phyloP scores from a whole-genome alignment of 2,888 invertebrate species.

The Scaptomyza flava region DNA sequence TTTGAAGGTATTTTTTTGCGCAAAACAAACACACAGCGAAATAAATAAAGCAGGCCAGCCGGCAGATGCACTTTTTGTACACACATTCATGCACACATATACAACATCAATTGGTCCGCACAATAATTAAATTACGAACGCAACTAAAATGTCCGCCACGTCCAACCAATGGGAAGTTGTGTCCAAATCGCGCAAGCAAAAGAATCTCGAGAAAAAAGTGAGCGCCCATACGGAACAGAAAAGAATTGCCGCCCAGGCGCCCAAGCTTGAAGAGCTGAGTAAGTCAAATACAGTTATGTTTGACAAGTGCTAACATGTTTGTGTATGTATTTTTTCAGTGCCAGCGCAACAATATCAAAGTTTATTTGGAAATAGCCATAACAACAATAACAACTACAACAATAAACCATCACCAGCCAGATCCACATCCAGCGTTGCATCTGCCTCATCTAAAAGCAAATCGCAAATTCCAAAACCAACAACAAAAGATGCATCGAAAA shows the following conservation, averaged over 20 bases:
- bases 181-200: conserved; percentile 87
- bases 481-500: background rate
- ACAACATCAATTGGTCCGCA: background rate
- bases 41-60: conserved; percentile 9
- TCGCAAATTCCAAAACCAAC: conserved; percentile 19
- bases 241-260: conserved; percentile 85
- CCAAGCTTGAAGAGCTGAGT: conserved; percentile 91
- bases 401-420: conserved; percentile 58
- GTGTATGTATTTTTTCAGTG: conserved; percentile 85
- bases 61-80: conserved; percentile 19
- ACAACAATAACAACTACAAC: conserved; percentile 42
- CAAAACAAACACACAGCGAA: background rate
- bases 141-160: conserved; percentile 34
- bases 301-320: background rate
- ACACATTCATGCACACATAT: conserved; percentile 15
- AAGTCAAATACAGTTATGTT: conserved; percentile 80
- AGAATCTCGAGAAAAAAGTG: conserved; percentile 85
- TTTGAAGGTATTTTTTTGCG: background rate
- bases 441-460: conserved; percentile 52
- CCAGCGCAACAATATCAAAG: conserved; percentile 89
- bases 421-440: conserved; percentile 60
- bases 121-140: conserved; percentile 34
- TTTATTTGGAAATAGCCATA: conserved; percentile 81
- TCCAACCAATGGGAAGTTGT: conserved; percentile 89
- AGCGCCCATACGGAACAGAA: conserved; percentile 86